phyloP scores from a whole-genome alignment of 2,888 invertebrate species.

The Anoncus sp. region DNA sequence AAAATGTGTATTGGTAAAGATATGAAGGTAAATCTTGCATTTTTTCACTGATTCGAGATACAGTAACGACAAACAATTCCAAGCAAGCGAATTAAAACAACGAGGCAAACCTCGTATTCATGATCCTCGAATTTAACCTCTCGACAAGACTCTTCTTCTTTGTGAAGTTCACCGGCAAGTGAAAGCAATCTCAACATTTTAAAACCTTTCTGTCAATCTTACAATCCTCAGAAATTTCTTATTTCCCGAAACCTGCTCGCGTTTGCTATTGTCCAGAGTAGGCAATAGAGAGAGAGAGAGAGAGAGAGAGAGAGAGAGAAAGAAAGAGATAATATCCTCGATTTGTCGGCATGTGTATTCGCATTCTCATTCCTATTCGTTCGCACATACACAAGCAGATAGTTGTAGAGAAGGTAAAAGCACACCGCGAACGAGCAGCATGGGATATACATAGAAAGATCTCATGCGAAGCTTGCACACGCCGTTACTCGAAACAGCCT shows the following conservation, averaged over 20 bases:
- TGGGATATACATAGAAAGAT: slow-evolving; percentile 50
- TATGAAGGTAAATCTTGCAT: slow-evolving; percentile 6
- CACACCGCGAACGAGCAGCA: slow-evolving; percentile 56
- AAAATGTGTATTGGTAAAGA: not conserved
- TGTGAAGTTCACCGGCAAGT: slow-evolving; percentile 5
- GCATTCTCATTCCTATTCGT: slow-evolving; percentile 51
- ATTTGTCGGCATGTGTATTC: slow-evolving; percentile 51
- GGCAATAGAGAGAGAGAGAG: slow-evolving; percentile 31
- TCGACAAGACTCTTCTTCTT: slow-evolving; percentile 29
- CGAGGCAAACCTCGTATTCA: slow-evolving; percentile 31
- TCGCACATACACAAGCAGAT: slow-evolving; percentile 15
- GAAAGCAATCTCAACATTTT: slow-evolving; percentile 53
- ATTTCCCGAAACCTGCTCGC: slow-evolving; percentile 43
- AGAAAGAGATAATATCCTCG: slow-evolving; percentile 49
- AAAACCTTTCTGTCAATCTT: slow-evolving; percentile 21
- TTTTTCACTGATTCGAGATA: not conserved
- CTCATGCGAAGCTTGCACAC: slow-evolving; percentile 43
- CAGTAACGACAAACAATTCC: slow-evolving; percentile 22
- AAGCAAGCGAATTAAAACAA: slow-evolving; percentile 37
- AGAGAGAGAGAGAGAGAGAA: slow-evolving; percentile 17
- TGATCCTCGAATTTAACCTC: slow-evolving; percentile 48
- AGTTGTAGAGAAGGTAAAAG: slow-evolving; percentile 40
- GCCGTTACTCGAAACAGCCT: slow-evolving; percentile 39
- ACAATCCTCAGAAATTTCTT: slow-evolving; percentile 55
- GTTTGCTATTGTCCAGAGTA: slow-evolving; percentile 21